Evolutionary conservation across 1,140 invertebrate species (phyloP).

Genomic region (Chlorops oryzae): DNA sequence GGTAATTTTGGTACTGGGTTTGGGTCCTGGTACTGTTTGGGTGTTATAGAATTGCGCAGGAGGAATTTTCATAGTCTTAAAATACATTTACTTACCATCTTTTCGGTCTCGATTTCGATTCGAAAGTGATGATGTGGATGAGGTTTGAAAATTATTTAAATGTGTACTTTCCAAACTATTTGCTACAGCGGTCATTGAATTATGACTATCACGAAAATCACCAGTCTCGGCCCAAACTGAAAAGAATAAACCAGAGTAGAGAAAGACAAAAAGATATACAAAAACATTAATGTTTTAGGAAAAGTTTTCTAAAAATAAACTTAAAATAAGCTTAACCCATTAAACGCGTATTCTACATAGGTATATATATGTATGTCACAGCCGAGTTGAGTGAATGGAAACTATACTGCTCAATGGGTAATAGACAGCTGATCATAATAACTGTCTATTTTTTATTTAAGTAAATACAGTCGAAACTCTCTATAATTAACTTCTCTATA

Average conservation of each 20-base stretch:
- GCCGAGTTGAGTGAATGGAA: too few species aligned
- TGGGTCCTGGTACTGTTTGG: too few species aligned
- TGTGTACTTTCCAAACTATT: slow-evolving; percentile 61
- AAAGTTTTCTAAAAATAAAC: slow-evolving; percentile 14
- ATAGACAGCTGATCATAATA: too few species aligned
- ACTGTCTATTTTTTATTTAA: too few species aligned
- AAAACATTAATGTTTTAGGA: slow-evolving; percentile 45
- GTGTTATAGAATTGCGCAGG: neutral
- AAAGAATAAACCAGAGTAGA: slow-evolving; percentile 53
- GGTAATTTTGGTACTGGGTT: too few species aligned
- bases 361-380: too few species aligned
- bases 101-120: slow-evolving; percentile 62
- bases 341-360: too few species aligned
- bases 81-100: slow-evolving; percentile 53
- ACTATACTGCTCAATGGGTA: too few species aligned
- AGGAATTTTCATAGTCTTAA: too few species aligned
- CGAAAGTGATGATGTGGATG: slow-evolving; percentile 53
- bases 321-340: neutral
- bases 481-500: too few species aligned
- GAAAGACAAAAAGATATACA: slow-evolving; percentile 43
- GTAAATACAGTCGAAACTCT: too few species aligned
- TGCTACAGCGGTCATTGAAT: slow-evolving; percentile 59
- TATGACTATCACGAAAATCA: slow-evolving; percentile 73
- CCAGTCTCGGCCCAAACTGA: slow-evolving; percentile 78
- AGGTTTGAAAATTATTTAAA: slow-evolving; percentile 50